phyloP scores from a whole-genome alignment of 1,140 invertebrate species.

The Phymorhynchus buccinoides region DNA sequence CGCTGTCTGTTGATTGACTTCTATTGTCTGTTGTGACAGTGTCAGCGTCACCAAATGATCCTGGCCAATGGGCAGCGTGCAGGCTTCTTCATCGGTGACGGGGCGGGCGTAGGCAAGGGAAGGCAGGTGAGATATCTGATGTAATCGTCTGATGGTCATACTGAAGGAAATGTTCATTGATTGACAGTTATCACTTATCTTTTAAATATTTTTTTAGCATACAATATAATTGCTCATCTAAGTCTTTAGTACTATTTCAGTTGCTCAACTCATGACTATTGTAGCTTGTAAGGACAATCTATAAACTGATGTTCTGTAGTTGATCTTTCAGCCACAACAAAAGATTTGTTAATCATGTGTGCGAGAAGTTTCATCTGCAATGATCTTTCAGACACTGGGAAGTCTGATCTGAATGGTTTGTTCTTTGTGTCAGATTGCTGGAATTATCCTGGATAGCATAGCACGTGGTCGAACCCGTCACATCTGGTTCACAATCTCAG shows the following conservation, averaged over 20 bases:
- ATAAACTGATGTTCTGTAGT: too few species aligned
- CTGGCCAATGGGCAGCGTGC: slow-evolving; percentile 73
- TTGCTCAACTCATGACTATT: too few species aligned
- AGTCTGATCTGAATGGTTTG: neutral
- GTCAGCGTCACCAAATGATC: slow-evolving; percentile 67
- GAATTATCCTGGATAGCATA: slow-evolving; percentile 67
- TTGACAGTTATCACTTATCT: too few species aligned
- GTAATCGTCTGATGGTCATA: too few species aligned
- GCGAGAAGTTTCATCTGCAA: neutral
- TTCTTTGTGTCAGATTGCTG: slow-evolving; percentile 60
- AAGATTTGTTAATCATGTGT: too few species aligned
- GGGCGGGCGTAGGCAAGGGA: slow-evolving; percentile 70
- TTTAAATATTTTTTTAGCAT: too few species aligned
- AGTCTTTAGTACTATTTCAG: neutral
- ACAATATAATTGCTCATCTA: neutral
- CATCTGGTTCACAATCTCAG: slow-evolving; percentile 69
- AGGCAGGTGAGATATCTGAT: slow-evolving; percentile 57
- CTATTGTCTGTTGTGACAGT: slow-evolving; percentile 47
- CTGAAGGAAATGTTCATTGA: too few species aligned
- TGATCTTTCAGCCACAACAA: too few species aligned
- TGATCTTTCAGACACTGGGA: neutral
- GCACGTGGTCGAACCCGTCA: slow-evolving; percentile 63
- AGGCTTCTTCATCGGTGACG: slow-evolving; percentile 70
- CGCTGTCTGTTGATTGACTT: neutral
- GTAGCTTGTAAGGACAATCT: too few species aligned